phyloP scores from a whole-genome alignment of 2,888 invertebrate species.

The Epiblema foenella region DNA sequence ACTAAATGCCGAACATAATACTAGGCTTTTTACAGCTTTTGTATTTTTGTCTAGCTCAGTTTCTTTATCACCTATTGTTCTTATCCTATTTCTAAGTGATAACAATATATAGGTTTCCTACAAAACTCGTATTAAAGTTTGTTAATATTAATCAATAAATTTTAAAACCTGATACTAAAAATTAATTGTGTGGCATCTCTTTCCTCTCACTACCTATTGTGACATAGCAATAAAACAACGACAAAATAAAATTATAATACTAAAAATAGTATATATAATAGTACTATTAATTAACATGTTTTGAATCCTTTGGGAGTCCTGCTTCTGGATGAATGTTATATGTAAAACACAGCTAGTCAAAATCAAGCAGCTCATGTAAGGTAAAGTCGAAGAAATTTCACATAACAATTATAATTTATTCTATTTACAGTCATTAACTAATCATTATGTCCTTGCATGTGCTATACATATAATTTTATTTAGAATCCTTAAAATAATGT shows the following conservation, averaged over 20 bases:
- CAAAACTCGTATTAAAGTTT: not conserved
- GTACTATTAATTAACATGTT: no score
- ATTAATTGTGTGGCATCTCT: not conserved
- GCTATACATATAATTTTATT: not conserved
- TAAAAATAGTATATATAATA: no score
- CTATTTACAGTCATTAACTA: not conserved
- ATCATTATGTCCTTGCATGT: no score
- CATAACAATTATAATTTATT: no score
- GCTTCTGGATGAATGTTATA: no score
- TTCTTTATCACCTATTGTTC: conserved; percentile 39
- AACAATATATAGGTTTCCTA: conserved; percentile 21
- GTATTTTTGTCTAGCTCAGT: conserved; percentile 34
- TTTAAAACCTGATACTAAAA: not conserved
- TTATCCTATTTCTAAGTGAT: conserved; percentile 3
- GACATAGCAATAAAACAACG: not conserved
- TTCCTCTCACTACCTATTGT: not conserved
- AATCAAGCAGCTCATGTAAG: not conserved
- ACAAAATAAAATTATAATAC: not conserved
- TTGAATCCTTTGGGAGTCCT: no score
- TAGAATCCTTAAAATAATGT: not conserved
- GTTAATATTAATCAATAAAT: conserved; percentile 3
- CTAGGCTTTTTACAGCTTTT: conserved; percentile 34
- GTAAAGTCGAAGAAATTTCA: no score
- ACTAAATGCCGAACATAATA: conserved; percentile 35
- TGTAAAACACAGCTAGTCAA: not conserved